These are phyloP conservation scores for Nasua narica DNA, from an alignment of 2,797 vertebrate genomes.

Conservation along the genomic window DNA sequence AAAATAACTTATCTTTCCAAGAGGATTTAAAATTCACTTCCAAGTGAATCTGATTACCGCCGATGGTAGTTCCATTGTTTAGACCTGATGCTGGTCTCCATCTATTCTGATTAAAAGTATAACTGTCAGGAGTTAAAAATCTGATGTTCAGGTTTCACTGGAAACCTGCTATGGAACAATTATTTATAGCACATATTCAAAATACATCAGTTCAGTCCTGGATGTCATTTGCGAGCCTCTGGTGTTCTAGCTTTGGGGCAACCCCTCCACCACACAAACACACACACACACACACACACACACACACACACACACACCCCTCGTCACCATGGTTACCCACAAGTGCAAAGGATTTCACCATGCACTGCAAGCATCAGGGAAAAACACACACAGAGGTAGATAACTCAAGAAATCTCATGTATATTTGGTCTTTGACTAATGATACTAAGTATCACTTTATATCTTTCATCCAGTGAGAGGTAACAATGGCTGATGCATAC, in stretches of 20 bases:
- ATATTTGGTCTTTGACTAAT: not conserved
- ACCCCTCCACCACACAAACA: not conserved
- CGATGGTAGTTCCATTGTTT: not conserved
- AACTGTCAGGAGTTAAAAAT: constrained; percentile 7
- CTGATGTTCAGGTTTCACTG: not conserved
- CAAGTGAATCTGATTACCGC: not conserved
- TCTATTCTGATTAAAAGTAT: not conserved
- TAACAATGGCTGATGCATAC: not conserved
- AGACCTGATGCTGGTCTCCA: not conserved
- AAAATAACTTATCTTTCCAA: constrained; percentile 18
- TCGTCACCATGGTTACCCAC: not conserved
- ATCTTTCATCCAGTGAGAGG: not conserved
- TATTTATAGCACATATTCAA: not conserved
- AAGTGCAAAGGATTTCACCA: not conserved
- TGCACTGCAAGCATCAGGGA: not conserved
- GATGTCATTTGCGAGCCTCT: not conserved
- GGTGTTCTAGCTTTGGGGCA: not conserved
- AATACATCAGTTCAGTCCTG: not conserved
- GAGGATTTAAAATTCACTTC: not conserved
- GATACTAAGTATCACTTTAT: not conserved
- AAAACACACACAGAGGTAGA: not conserved
- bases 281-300: not conserved
- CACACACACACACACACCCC: not conserved
- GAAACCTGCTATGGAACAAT: not conserved
- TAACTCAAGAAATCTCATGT: not conserved